Percentiles rank a stretch among this genome's conserved stretches.
Conservation (phyloP, 2,888 invertebrate species). For the Apotomis capreana region DNA sequence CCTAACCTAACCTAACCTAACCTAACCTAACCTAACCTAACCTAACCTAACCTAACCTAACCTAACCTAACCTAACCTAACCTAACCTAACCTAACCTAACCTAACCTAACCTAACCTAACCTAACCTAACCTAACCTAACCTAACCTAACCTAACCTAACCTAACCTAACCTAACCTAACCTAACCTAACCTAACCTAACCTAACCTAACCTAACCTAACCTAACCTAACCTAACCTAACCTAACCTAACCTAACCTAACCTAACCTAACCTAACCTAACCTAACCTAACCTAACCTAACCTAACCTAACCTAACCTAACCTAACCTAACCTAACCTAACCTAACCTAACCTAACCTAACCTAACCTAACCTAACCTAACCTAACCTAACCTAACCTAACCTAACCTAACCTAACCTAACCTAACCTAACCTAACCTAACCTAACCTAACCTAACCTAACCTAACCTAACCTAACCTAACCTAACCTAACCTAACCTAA, state of each 20-base stretch:
- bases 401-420: slow-evolving; percentile 37
- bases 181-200: slow-evolving; percentile 29
- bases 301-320: slow-evolving; percentile 35
- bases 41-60: slow-evolving; percentile 35
- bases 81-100: slow-evolving; percentile 19
- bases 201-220: slow-evolving; percentile 29
- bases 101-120: slow-evolving; percentile 24
- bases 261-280: slow-evolving; percentile 38
- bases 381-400: slow-evolving; percentile 34
- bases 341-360: slow-evolving; percentile 22
- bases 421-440: slow-evolving; percentile 21
- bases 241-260: slow-evolving; percentile 37
- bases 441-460: slow-evolving; percentile 20
- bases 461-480: slow-evolving; percentile 35
- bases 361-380: slow-evolving; percentile 35
- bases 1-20: slow-evolving; percentile 31
- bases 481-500: slow-evolving; percentile 35
- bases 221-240: slow-evolving; percentile 37
- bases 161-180: slow-evolving; percentile 29
- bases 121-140: slow-evolving; percentile 14
- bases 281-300: slow-evolving; percentile 34
- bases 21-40: slow-evolving; percentile 38
- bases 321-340: slow-evolving; percentile 34
- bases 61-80: slow-evolving; percentile 27
- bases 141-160: slow-evolving; percentile 29